Percentiles rank a stretch among this genome's conserved stretches.
Evolutionary conservation across 2,797 vertebrate genomes (phyloP).

Genomic region (Acanthiza pusilla): DNA sequence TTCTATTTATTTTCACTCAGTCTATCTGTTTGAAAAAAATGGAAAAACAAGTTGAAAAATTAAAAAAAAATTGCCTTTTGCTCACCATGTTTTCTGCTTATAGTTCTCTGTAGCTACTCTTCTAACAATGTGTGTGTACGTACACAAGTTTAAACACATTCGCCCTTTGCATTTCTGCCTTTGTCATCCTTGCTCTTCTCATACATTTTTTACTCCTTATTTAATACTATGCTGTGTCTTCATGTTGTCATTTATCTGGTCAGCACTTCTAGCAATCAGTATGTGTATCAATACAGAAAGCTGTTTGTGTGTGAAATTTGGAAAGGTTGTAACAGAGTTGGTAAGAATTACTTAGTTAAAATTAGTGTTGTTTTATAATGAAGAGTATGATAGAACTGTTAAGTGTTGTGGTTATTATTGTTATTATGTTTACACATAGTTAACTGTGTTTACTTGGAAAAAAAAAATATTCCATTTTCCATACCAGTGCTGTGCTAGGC

Average conservation of each 20-base stretch:
- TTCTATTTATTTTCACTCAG: neutral
- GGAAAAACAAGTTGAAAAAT: neutral
- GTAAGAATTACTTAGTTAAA: neutral
- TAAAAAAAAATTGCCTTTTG: neutral
- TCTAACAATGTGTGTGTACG: fast-evolving
- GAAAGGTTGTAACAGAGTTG: neutral
- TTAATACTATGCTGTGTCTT: neutral
- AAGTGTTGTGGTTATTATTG: neutral
- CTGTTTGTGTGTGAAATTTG: neutral
- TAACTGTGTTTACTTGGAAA: neutral
- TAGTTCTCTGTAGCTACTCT: neutral
- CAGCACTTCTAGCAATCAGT: neutral
- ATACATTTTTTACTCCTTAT: neutral
- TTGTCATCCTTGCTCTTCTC: neutral
- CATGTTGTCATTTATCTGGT: neutral
- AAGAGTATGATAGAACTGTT: neutral
- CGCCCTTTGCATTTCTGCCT: neutral
- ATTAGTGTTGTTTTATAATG: neutral
- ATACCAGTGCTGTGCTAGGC: neutral
- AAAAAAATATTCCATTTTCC: neutral
- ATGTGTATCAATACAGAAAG: neutral
- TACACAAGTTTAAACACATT: neutral
- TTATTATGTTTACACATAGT: neutral
- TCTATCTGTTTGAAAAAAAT: neutral
- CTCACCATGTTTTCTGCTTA: neutral